phyloP scores from a whole-genome alignment of 2,888 invertebrate genomes.

The Cactoblastis cactorum region DNA sequence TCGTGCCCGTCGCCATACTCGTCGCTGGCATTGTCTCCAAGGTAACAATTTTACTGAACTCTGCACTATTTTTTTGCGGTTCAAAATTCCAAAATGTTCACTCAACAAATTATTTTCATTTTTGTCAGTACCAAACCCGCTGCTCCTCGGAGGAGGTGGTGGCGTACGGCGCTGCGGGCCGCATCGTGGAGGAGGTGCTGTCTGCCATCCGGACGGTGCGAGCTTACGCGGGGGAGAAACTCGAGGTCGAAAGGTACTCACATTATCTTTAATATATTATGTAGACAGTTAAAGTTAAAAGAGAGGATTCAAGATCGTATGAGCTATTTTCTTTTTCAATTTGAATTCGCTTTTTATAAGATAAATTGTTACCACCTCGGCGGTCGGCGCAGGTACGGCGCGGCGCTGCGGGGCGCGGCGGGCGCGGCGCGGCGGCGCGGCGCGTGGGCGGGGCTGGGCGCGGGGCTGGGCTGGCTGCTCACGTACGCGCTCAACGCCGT shows the following conservation, averaged over 20 bases:
- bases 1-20: constrained; percentile 86
- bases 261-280: too few species aligned
- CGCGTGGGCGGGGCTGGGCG: constrained; percentile 82
- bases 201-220: constrained; percentile 74
- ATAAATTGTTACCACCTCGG: background rate
- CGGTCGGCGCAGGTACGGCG: constrained; percentile 57
- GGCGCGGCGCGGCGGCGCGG: constrained; percentile 80
- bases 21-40: constrained; percentile 86
- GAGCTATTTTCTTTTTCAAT: background rate
- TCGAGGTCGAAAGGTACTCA: constrained; percentile 81
- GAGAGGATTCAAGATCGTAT: too few species aligned
- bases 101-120: too few species aligned
- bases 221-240: constrained; percentile 80
- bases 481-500: constrained; percentile 86
- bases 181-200: constrained; percentile 87
- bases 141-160: constrained; percentile 80
- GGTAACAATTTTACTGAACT: too few species aligned
- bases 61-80: too few species aligned
- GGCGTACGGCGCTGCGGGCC: constrained; percentile 86
- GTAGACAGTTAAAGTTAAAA: too few species aligned
- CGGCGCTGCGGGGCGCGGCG: constrained; percentile 76
- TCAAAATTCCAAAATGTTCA: too few species aligned
- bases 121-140: constrained; percentile 78
- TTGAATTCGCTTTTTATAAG: too few species aligned
- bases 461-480: constrained; percentile 86